These are phyloP conservation scores for Uloborus plumipes DNA, from an alignment of 2,888 invertebrate genomes.

Conservation along the genomic window DNA sequence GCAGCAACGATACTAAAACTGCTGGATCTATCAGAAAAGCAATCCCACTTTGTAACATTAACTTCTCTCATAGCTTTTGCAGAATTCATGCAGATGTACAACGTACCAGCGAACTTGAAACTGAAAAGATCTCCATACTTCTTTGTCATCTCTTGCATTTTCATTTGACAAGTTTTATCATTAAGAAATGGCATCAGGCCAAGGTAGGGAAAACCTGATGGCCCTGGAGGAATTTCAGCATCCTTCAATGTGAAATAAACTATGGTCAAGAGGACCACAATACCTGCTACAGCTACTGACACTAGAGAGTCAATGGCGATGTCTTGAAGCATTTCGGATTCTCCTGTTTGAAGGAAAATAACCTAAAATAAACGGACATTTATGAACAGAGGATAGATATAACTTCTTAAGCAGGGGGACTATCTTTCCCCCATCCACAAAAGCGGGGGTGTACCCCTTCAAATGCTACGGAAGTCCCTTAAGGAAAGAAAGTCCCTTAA, in stretches of 20 bases:
- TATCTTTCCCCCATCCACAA: too few relatives aligned
- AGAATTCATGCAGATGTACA: neutral
- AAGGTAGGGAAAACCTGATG: constrained; percentile 1
- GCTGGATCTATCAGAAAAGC: neutral
- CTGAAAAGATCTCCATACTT: constrained; percentile 14
- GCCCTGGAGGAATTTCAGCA: neutral
- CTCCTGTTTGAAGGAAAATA: too few relatives aligned
- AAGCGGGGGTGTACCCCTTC: too few relatives aligned
- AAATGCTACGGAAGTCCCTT: too few relatives aligned
- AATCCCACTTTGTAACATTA: neutral
- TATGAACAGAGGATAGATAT: too few relatives aligned
- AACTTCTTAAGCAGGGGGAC: too few relatives aligned
- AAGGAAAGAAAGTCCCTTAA: too few relatives aligned
- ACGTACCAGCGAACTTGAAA: neutral
- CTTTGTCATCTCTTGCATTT: neutral
- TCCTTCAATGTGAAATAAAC: neutral
- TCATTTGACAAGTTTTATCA: neutral
- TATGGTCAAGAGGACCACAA: too few relatives aligned
- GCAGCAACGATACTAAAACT: neutral
- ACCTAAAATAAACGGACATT: too few relatives aligned
- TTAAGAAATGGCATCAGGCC: neutral
- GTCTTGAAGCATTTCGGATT: too few relatives aligned
- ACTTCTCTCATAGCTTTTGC: constrained; percentile 4
- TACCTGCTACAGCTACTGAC: too few relatives aligned
- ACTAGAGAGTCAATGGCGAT: too few relatives aligned